A percentile compares a stretch with the other conserved stretches of the same genome.
Conservation (phyloP, 2,113 vertebrate genomes). For the Carassius gibelio region DNA sequence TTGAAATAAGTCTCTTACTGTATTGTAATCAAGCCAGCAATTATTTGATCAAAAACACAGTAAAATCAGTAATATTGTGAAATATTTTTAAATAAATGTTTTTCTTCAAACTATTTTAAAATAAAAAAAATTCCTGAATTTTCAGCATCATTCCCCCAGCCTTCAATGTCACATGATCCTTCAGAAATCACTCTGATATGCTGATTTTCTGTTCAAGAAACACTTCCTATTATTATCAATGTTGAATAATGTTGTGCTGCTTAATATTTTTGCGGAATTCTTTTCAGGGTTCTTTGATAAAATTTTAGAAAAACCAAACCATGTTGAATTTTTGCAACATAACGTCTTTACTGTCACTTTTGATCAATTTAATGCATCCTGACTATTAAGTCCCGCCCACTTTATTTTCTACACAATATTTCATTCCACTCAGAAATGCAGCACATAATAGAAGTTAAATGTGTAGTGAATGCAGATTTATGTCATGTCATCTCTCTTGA, state of each 20-base stretch:
- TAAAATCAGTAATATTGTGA: neutral
- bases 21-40: neutral
- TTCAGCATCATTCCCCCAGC: neutral
- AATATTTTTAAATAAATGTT: too few species aligned
- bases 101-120: too few species aligned
- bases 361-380: neutral
- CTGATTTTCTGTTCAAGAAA: neutral
- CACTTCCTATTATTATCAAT: neutral
- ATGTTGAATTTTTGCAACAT: neutral
- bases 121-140: too few species aligned
- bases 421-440: neutral
- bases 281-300: neutral
- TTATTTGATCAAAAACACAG: neutral
- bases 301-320: neutral
- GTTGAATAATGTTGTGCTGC: neutral
- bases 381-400: neutral
- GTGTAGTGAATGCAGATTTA: neutral
- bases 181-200: neutral
- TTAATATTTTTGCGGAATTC: neutral
- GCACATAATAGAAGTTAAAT: neutral
- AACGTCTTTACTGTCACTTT: neutral
- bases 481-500: neutral
- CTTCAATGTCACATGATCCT: neutral
- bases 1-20: neutral
- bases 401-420: neutral